Evolutionary conservation across 2,797 vertebrate species (phyloP), one percentile per base, ranked within the genome.

Genomic region (Oreochromis grahami): DNA sequence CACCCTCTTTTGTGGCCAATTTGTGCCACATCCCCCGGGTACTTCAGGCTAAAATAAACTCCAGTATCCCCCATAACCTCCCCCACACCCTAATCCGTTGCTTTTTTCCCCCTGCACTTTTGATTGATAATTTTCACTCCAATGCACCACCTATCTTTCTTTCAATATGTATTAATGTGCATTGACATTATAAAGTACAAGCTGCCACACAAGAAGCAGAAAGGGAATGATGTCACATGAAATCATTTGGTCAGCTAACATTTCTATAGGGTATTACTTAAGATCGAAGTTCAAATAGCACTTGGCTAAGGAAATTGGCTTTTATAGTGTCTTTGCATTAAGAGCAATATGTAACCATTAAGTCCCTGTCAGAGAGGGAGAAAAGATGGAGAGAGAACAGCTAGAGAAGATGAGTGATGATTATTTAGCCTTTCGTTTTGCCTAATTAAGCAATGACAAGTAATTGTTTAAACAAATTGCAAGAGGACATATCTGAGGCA

Each of bases 391-490:
- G 45, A 74, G 41, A 81, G 48, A 26, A 38, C 79, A 48, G 70
- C 51, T 19, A 74, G 86, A 77, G 86, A 68, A 84, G 86, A 85
- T 91, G 89, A 94, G 84, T 63, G 83, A 93, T 90, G 79, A 91
- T 92, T 86, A 89, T 87, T 89, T 87, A 84, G 78, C 86, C 74
- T 79, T 86, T 83, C 29, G 80, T 80, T 78, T 84, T 90, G 89
- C 82, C 86, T 93, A 94, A 95, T 96, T 94, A 95, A 89, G 88
- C 90, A 86, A 83, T 90, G 93, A 90, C 90, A 91, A 88, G 90
- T 90, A 91, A 95, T 89, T 91, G 93, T 93, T 93, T 63, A 87
- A 94, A 93, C 88, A 90, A 92, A 95, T 91, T 94, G 89, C 86
- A 89, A 88, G 80, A 85, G 88, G 84, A 92, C 78, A 81, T 89